Evolutionary conservation across 2,797 vertebrate species (phyloP).

Genomic region (Scolopax rusticola): DNA sequence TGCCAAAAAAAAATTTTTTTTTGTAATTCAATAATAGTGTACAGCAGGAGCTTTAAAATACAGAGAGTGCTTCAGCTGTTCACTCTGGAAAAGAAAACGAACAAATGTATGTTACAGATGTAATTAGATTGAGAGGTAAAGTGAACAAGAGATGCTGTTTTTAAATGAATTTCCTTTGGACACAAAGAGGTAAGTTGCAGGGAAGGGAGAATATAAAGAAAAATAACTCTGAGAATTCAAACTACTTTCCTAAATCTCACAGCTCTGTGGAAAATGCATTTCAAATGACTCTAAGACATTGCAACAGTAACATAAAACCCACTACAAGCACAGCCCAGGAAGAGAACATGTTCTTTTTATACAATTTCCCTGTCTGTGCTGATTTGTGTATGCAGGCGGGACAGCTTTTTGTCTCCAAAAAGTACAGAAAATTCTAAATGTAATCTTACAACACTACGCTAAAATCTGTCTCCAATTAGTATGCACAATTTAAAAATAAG

Average conservation of each 20-base stretch:
- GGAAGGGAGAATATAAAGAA: slow-evolving; percentile 28
- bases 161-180: slow-evolving; percentile 32
- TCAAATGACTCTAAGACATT: slow-evolving; percentile 26
- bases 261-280: slow-evolving; percentile 43
- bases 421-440: slow-evolving; percentile 35
- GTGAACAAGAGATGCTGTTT: background rate
- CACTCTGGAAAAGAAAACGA: slow-evolving; percentile 28
- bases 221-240: slow-evolving; percentile 33
- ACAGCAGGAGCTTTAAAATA: slow-evolving; percentile 27
- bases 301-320: slow-evolving; percentile 31
- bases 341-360: slow-evolving; percentile 44
- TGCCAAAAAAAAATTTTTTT: background rate
- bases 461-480: slow-evolving; percentile 45
- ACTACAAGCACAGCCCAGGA: slow-evolving; percentile 32
- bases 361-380: slow-evolving; percentile 30
- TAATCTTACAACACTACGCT: background rate
- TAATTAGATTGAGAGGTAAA: slow-evolving; percentile 38
- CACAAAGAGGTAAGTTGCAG: background rate
- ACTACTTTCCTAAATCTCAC: slow-evolving; percentile 33
- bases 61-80: background rate
- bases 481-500: slow-evolving; percentile 18
- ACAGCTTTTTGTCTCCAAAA: slow-evolving; percentile 18
- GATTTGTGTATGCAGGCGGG: slow-evolving; percentile 18
- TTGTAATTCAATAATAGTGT: background rate
- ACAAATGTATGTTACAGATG: slow-evolving; percentile 27